phyloP scores from a whole-genome alignment of 2,113 vertebrate genomes.

The Gasterosteus aculeatus region DNA sequence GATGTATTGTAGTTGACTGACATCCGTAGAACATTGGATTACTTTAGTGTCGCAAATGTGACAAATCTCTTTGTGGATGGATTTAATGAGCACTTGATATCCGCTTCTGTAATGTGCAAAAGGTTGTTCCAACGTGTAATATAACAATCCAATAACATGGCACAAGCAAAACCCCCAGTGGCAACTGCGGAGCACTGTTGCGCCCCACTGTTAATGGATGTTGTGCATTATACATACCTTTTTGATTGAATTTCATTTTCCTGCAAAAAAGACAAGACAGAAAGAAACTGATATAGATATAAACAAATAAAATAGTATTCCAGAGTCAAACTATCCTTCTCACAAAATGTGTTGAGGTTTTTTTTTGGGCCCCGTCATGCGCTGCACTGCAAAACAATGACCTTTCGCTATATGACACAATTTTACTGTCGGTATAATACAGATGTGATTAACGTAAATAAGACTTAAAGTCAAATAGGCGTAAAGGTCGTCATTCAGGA shows the following conservation, averaged over 20 bases:
- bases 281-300: not conserved
- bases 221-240: constrained; percentile 34
- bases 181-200: constrained; percentile 16
- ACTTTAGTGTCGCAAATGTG: constrained; percentile 11
- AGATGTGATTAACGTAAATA: constrained; percentile 80
- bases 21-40: constrained; percentile 22
- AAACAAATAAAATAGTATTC: not conserved
- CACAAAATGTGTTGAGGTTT: constrained; percentile 19
- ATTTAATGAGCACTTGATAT: constrained; percentile 45
- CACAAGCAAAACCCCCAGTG: constrained; percentile 21
- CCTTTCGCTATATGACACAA: constrained; percentile 64
- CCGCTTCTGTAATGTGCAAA: constrained; percentile 19
- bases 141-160: constrained; percentile 3
- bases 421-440: constrained; percentile 74
- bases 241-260: constrained; percentile 8
- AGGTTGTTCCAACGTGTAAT: constrained; percentile 2
- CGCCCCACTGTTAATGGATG: not conserved
- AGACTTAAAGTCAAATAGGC: constrained; percentile 79
- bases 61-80: constrained; percentile 16
- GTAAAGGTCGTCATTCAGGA: constrained; percentile 82
- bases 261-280: constrained; percentile 23
- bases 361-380: constrained; percentile 10
- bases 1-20: constrained; percentile 24
- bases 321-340: not conserved
- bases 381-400: constrained; percentile 59